phyloP scores from a whole-genome alignment of 2,888 invertebrate genomes.

The Elaeidobius kamerunicus region DNA sequence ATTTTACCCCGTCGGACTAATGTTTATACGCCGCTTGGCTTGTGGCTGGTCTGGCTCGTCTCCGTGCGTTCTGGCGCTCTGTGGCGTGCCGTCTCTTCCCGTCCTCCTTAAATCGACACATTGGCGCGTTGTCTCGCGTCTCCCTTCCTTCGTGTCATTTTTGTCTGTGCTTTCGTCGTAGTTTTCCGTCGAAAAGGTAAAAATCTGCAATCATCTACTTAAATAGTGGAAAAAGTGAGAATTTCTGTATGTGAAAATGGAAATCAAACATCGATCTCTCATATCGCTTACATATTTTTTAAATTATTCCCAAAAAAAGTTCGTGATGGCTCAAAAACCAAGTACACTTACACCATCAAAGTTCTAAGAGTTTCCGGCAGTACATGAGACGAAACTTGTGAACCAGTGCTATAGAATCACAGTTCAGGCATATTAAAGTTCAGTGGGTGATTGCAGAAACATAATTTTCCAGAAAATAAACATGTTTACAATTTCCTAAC shows the following conservation, averaged over 20 bases:
- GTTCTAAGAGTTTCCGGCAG: not conserved
- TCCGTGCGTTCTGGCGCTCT: too few species aligned
- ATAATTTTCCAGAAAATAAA: constrained; percentile 4
- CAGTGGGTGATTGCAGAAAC: constrained; percentile 7
- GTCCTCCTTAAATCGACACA: too few species aligned
- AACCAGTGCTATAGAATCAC: not conserved
- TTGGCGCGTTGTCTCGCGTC: too few species aligned
- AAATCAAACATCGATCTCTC: constrained; percentile 4
- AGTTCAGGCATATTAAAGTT: not conserved
- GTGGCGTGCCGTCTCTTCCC: too few species aligned
- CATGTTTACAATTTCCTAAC: constrained; percentile 5
- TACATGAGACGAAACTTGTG: not conserved
- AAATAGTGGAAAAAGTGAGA: not conserved
- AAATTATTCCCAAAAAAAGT: not conserved
- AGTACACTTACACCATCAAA: constrained; percentile 1
- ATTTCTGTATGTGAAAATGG: constrained; percentile 1
- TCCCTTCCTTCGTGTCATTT: constrained; percentile 11
- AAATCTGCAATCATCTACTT: constrained; percentile 31
- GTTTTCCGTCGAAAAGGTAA: constrained; percentile 26
- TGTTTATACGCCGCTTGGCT: too few species aligned
- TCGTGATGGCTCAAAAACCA: not conserved
- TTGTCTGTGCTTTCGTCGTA: constrained; percentile 31
- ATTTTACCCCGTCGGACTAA: too few species aligned
- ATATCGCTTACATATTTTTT: constrained; percentile 1
- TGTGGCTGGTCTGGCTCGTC: too few species aligned